These are phyloP conservation scores for Rhorus exstirpatorius DNA, from an alignment of 2,888 invertebrate genomes.

Conservation along the genomic window DNA sequence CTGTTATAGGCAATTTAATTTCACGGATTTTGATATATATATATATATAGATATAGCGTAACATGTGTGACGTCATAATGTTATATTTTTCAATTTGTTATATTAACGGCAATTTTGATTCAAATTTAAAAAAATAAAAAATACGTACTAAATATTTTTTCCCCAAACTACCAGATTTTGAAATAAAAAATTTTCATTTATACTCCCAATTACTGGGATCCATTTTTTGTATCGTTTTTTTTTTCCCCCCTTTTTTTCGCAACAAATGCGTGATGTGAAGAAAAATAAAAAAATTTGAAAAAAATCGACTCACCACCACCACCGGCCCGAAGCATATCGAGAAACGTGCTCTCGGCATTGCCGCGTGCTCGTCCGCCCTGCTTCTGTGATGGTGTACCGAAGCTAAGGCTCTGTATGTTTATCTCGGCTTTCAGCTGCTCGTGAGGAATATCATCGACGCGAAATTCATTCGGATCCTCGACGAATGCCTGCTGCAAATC, in stretches of 20 bases:
- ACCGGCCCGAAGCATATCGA: constrained; percentile 90
- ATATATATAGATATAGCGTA: too few relatives aligned
- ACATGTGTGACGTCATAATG: too few relatives aligned
- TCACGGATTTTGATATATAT: too few relatives aligned
- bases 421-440: constrained; percentile 90
- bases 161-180: too few relatives aligned
- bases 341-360: constrained; percentile 88
- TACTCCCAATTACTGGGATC: too few relatives aligned
- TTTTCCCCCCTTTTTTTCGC: constrained; percentile 12
- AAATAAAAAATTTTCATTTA: too few relatives aligned
- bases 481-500: constrained; percentile 92
- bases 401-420: constrained; percentile 90
- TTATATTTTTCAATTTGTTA: too few relatives aligned
- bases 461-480: constrained; percentile 91
- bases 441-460: constrained; percentile 90
- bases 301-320: constrained; percentile 76
- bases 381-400: constrained; percentile 86
- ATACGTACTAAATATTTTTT: too few relatives aligned
- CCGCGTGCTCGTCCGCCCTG: constrained; percentile 86
- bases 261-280: too few relatives aligned
- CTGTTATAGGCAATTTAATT: too few relatives aligned
- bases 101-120: too few relatives aligned
- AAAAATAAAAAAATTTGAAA: neutral
- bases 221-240: neutral
- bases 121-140: too few relatives aligned